Evolutionary conservation across 1,140 invertebrate species (phyloP).

Genomic region (Ericerus pela): DNA sequence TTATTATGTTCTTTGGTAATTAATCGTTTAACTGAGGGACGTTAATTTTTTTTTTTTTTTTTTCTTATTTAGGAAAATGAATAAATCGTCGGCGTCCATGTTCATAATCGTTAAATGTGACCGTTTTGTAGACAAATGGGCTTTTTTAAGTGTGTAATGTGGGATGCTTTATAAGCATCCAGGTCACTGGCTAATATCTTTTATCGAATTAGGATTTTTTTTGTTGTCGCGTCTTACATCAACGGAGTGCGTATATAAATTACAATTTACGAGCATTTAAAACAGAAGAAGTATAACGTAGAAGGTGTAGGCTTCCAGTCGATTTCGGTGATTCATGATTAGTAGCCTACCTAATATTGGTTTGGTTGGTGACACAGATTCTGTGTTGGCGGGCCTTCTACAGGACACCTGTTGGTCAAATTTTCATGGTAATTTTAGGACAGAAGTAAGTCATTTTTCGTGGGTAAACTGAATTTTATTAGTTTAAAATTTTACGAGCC

Average conservation of each 20-base stretch:
- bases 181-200: neutral
- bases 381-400: too few relatives aligned
- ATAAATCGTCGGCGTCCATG: constrained; percentile 6
- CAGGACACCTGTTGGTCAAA: too few relatives aligned
- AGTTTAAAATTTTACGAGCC: too few relatives aligned
- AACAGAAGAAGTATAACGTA: too few relatives aligned
- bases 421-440: too few relatives aligned
- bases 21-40: constrained; percentile 4
- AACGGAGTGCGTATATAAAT: neutral
- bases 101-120: constrained; percentile 1
- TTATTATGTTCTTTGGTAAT: neutral
- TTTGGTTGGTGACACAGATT: too few relatives aligned
- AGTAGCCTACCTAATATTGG: too few relatives aligned
- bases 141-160: constrained; percentile 3
- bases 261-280: neutral
- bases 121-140: neutral
- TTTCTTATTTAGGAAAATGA: constrained; percentile 6
- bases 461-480: too few relatives aligned
- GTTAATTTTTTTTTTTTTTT: too few relatives aligned
- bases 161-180: neutral
- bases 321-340: too few relatives aligned
- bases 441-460: too few relatives aligned
- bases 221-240: neutral
- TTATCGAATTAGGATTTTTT: neutral
- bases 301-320: too few relatives aligned